Percentiles rank a stretch among this genome's conserved stretches.
These are phyloP conservation scores for Exephanes ischioxanthus DNA, from an alignment of 2,888 invertebrate genomes.

Conservation along the genomic window DNA sequence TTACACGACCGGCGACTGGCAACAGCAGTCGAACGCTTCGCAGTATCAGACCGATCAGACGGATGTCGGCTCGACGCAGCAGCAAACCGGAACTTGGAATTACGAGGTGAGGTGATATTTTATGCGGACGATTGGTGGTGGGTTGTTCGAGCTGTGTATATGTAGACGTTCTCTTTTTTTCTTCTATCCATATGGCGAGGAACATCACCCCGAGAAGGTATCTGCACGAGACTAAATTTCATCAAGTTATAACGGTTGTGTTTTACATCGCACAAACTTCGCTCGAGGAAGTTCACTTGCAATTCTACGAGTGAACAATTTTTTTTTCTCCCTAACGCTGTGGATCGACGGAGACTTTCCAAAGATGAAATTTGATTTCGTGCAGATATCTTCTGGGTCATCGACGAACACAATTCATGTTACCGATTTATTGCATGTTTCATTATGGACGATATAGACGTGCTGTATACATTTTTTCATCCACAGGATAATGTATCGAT, in stretches of 20 bases:
- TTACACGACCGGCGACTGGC: slow-evolving; percentile 77
- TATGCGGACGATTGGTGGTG: slow-evolving; percentile 26
- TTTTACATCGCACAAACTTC: too few species aligned
- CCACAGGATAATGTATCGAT: neutral
- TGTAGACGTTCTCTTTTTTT: neutral
- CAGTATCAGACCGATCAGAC: slow-evolving; percentile 76
- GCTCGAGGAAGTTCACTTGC: too few species aligned
- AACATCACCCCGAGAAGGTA: neutral
- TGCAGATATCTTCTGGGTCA: too few species aligned
- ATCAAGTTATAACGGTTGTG: too few species aligned
- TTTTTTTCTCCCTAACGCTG: too few species aligned
- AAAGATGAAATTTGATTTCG: too few species aligned
- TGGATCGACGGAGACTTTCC: too few species aligned
- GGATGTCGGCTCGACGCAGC: slow-evolving; percentile 78
- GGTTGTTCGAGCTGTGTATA: neutral
- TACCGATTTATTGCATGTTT: slow-evolving; percentile 24
- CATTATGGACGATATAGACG: neutral
- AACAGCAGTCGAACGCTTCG: slow-evolving; percentile 68
- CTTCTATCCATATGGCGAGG: neutral
- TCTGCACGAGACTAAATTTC: too few species aligned
- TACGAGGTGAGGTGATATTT: slow-evolving; percentile 81
- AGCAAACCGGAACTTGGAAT: slow-evolving; percentile 81
- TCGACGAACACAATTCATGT: neutral
- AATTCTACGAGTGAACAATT: too few species aligned
- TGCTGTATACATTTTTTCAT: neutral